These are phyloP conservation scores for Amphipoea oculea DNA, from an alignment of 2,888 invertebrate genomes.

Conservation along the genomic window DNA sequence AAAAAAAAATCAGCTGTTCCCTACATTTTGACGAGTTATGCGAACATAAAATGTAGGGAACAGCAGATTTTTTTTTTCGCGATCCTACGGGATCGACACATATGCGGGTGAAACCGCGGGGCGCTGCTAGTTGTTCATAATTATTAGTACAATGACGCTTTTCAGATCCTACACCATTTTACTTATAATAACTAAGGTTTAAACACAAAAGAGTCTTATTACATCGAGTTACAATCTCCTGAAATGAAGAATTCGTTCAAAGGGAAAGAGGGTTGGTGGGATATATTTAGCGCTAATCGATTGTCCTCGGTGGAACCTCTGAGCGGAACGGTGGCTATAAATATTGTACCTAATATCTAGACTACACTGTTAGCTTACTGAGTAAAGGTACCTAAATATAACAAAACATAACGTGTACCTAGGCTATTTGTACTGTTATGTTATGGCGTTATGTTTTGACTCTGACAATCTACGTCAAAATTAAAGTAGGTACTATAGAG, in stretches of 20 bases:
- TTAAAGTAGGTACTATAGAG: no score
- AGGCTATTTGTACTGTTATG: no score
- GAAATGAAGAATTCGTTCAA: slow-evolving; percentile 9
- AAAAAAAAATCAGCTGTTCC: no score
- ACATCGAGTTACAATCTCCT: neutral
- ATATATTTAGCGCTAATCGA: slow-evolving; percentile 55
- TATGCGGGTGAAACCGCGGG: no score
- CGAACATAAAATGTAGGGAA: no score
- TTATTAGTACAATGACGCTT: neutral
- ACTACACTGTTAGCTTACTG: neutral
- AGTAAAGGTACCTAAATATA: neutral
- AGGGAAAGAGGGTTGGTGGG: neutral
- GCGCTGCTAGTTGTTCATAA: neutral
- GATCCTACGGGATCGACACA: no score
- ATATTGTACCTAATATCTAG: slow-evolving; percentile 8
- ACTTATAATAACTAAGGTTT: neutral
- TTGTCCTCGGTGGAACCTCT: slow-evolving; percentile 23
- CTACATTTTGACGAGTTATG: no score
- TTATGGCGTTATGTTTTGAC: neutral
- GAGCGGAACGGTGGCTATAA: slow-evolving; percentile 4
- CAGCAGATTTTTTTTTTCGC: no score
- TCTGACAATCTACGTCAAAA: no score
- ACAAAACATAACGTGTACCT: no score
- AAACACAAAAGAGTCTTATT: neutral
- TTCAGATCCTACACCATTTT: neutral